Evolutionary conservation across 2,113 vertebrate species (phyloP), one percentile per base, ranked within the genome.

Genomic region (Dicerorhinus sumatrensis): DNA sequence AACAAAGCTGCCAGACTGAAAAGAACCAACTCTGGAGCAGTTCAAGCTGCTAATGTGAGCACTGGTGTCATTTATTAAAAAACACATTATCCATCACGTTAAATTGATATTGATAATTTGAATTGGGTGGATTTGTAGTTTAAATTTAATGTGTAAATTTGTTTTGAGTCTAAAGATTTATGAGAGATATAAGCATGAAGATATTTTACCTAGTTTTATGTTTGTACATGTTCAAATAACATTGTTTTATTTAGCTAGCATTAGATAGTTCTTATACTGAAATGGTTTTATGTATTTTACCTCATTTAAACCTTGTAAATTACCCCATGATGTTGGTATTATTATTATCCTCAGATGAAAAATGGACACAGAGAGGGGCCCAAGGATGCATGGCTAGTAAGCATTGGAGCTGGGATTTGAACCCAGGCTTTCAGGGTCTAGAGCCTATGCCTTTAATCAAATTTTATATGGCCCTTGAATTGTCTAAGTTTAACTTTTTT

Each of bases 121-220:
- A 67, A 23, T 51, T 36, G 63, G 7, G 62, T 89, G 23, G 46
- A 21, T 79, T 80, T 72, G 8, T 65, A 91, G 56, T 54, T 87
- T 63, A 95, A 94, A 80, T 65, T 31, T 85, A 39, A 91, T 76
- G 25, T 39, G 3, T 62, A 54, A 39, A 69, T 60, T 91, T 81
- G 91, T 86, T 42, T 96, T 62, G 20, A 67, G 48, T 87, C 73
- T 56, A 92, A 92, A 63, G 10, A 65, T 56, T 84, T 92, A 33
- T 88, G 63, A 80, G 63, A 42, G 3, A 31, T 11, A 33, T 21
- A 70, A 67, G 2, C n/a, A 29, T 33, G 54, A 69, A 87, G 2
- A 42, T 51, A 73, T 60, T 79, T 93, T 83, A 84, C 48, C 36
- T 72, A 42, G 72, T 33, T 36, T 60, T 80, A 25, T 87, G 2